Percentiles rank a stretch among this genome's conserved stretches.
These are phyloP conservation scores for Crypturellus tataupa DNA, from an alignment of 2,797 vertebrate species.

Conservation along the genomic window DNA sequence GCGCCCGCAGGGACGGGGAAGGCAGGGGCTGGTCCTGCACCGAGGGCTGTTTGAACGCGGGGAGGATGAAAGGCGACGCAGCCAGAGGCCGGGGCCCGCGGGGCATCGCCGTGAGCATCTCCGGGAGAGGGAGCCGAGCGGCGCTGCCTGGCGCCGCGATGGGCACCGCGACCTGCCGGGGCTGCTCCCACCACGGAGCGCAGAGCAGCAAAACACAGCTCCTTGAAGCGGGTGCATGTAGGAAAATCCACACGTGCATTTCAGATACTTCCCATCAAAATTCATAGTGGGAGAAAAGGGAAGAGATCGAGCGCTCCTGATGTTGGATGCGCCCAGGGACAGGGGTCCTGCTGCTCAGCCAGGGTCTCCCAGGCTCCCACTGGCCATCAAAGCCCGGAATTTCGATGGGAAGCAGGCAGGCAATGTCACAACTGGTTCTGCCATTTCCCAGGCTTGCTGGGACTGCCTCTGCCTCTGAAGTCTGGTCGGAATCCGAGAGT, in stretches of 20 bases:
- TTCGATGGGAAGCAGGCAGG: neutral
- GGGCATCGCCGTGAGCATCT: constrained; percentile 6
- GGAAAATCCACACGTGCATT: no score
- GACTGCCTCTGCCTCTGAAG: constrained; percentile 23
- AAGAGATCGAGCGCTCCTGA: neutral
- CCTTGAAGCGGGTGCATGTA: neutral
- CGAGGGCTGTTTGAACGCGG: neutral
- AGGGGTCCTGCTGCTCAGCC: neutral
- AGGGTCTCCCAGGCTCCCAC: neutral
- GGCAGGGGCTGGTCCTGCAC: neutral
- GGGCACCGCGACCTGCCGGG: neutral
- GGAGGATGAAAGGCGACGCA: constrained; percentile 17
- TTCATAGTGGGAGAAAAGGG: neutral
- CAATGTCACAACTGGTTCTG: neutral
- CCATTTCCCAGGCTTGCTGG: neutral
- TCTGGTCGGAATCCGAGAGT: constrained; percentile 18
- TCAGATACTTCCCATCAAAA: neutral
- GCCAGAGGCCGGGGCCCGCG: constrained; percentile 15
- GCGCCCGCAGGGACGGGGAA: no score
- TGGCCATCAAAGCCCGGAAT: neutral
- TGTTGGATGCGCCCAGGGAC: accelerated
- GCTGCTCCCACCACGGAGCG: neutral
- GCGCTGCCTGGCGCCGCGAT: no score
- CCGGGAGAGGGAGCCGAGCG: neutral
- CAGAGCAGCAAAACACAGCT: neutral